A percentile compares a stretch with the other conserved stretches of the same genome.
Conservation (phyloP, 2,797 vertebrate species). For the Falco novaeseelandiae region DNA sequence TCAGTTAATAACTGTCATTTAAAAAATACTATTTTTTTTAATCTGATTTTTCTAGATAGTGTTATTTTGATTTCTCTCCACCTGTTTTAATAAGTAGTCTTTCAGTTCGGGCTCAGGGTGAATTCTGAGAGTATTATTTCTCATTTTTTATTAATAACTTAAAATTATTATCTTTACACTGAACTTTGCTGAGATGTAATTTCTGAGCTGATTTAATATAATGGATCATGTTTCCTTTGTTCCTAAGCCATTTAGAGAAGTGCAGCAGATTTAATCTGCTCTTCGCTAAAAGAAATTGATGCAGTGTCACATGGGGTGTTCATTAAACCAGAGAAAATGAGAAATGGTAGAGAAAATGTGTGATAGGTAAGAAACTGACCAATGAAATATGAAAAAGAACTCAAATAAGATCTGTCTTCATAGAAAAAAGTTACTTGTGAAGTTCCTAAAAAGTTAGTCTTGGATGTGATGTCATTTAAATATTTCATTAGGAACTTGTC, state of each 20-base stretch:
- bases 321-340: background rate
- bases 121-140: constrained; percentile 6
- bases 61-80: background rate
- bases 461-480: background rate
- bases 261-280: constrained; percentile 12
- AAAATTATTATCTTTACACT: background rate
- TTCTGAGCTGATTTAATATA: constrained; percentile 12
- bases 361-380: background rate
- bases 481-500: background rate
- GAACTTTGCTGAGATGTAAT: background rate
- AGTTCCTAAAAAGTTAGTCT: background rate
- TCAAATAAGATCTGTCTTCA: background rate
- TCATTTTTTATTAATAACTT: constrained; percentile 10
- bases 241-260: constrained; percentile 21
- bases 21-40: background rate
- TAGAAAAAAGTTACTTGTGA: background rate
- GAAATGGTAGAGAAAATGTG: background rate
- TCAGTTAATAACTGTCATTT: background rate
- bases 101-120: background rate
- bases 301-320: background rate
- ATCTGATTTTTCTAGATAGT: background rate
- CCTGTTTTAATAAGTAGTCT: background rate
- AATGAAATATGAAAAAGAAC: background rate
- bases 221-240: background rate
- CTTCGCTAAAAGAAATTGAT: background rate